Conservation (phyloP, 2,113 vertebrate genomes). For the Oceanites oceanicus region DNA sequence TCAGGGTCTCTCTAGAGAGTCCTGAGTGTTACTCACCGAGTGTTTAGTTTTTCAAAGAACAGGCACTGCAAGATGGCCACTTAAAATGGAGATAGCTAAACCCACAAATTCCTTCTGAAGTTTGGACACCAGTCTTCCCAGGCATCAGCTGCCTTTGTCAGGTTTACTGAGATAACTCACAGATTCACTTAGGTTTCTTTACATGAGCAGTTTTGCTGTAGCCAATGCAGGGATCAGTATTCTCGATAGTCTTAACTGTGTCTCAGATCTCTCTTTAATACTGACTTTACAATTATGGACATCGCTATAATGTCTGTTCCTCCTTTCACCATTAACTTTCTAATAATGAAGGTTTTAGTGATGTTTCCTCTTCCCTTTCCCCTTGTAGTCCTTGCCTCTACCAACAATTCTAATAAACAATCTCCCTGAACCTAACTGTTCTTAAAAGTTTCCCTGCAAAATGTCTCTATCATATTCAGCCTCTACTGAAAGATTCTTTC, state of each 20-base stretch:
- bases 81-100: neutral
- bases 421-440: neutral
- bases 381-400: neutral
- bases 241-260: neutral
- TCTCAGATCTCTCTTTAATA: neutral
- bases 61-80: neutral
- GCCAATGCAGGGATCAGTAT: neutral
- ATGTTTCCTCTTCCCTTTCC: neutral
- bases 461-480: accelerated
- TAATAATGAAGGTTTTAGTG: neutral
- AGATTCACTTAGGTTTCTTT: neutral
- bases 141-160: neutral
- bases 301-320: neutral
- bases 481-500: neutral
- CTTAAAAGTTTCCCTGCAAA: neutral
- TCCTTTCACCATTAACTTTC: neutral
- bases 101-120: neutral
- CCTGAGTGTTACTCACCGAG: neutral
- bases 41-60: neutral
- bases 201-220: neutral
- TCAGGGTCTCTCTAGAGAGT: neutral
- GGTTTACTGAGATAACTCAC: neutral
- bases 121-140: neutral
- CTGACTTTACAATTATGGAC: neutral
- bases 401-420: neutral